Base-by-base conservation (phyloP, 1,140 invertebrate genomes). In the Trichogramma pretiosum region DNA sequence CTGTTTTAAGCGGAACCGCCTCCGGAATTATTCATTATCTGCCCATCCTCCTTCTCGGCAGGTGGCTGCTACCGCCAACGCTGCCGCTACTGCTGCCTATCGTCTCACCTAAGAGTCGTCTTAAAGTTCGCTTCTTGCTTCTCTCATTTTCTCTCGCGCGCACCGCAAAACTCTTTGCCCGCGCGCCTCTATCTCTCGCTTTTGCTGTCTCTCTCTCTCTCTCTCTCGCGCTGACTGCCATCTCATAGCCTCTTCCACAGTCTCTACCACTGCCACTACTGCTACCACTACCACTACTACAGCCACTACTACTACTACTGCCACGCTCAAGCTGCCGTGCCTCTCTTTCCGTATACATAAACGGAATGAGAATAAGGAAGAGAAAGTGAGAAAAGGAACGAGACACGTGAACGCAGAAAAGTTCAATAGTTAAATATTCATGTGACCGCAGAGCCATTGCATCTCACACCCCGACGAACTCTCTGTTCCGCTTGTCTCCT, bases 11-110 rank as follows among this genome's bases (percentile, higher is more conserved):
- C 61, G 57, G 61, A 56, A 60, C 56, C 62, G 56, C 60, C 56
- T 53, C 58, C 49, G 55, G 57, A 67, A 67, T 67, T 68, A 68
- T 67, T 69, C 62, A 68, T 68, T 67, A 64, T 59, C 55, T 37
- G 38, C 43, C 34, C 50, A 39, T 26, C 47, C 46, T n/a, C n/a
- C n/a, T n/a, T n/a, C n/a, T 52, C 48, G 5, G 26, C 38, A 41
- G 18, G 26, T 37, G 36, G 30, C 48, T 50, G n/a, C 34, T 5
- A 11, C 32, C 47, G 38, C 41, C 40, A n/a, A n/a, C n/a, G n/a
- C n/a, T n/a, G n/a, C n/a, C n/a, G n/a, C n/a, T n/a, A n/a, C n/a
- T 35, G 56, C 55, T 52, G 51, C 48, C 55, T 40, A 46, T 59
- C 46, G 34, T 32, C 38, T 9, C 10, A 23, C 14, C 36, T 16